phyloP scores from a whole-genome alignment of 2,888 invertebrate genomes.

The Patella caerulea region DNA sequence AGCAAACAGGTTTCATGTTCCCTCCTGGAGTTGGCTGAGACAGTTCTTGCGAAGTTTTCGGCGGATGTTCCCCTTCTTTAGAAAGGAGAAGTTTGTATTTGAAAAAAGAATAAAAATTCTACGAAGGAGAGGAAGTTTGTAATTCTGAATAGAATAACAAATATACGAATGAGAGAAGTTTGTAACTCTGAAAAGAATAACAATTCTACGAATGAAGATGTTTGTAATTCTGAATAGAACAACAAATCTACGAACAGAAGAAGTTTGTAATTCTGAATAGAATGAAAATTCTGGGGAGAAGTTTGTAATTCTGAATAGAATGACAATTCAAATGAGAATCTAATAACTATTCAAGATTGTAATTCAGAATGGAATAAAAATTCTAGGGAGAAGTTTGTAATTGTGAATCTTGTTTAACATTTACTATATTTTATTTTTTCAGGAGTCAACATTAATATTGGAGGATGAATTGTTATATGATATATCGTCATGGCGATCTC shows the following conservation, averaged over 20 bases:
- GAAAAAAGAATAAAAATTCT: neutral
- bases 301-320: neutral
- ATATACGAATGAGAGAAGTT: neutral
- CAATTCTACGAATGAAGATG: neutral
- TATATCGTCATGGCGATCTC: slow-evolving; percentile 52
- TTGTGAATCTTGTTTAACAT: neutral
- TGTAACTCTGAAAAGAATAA: neutral
- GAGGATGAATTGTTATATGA: slow-evolving; percentile 39
- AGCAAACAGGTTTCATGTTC: too few relatives aligned
- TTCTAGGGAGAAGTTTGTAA: neutral
- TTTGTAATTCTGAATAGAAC: neutral
- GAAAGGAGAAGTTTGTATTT: neutral
- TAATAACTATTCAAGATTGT: neutral
- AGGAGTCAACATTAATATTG: slow-evolving; percentile 12
- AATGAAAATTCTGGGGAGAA: neutral
- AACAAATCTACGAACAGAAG: too few relatives aligned
- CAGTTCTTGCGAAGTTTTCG: too few relatives aligned
- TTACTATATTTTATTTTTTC: neutral
- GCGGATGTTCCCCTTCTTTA: too few relatives aligned
- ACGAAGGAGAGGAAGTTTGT: neutral
- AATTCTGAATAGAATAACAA: neutral
- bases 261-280: neutral
- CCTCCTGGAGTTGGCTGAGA: too few relatives aligned
- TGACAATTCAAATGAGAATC: neutral
- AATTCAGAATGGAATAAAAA: neutral